These are phyloP conservation scores for Diuraphis noxia DNA, from an alignment of 1,140 invertebrate genomes.

Conservation along the genomic window DNA sequence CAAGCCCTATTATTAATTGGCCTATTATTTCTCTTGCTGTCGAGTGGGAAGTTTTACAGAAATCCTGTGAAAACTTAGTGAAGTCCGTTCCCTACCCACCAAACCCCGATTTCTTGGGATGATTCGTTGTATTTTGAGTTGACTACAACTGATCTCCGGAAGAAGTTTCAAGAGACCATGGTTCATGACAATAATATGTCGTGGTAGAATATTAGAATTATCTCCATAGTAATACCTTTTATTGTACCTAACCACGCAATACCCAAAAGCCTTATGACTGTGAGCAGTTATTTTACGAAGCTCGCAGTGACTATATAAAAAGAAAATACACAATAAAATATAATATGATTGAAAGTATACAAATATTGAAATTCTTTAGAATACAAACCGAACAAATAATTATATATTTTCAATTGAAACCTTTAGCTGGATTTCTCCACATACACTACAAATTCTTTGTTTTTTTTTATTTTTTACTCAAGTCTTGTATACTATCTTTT, in stretches of 20 bases:
- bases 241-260: not conserved
- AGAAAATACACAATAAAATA: not conserved
- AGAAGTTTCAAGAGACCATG: not conserved
- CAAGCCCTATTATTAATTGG: not conserved
- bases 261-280: not conserved
- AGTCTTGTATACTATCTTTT: not conserved
- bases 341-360: not conserved
- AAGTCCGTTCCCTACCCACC: not conserved
- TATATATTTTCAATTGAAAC: not conserved
- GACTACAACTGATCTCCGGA: not conserved
- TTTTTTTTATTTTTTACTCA: not conserved
- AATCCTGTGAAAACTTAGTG: not conserved
- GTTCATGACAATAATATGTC: not conserved
- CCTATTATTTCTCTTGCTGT: not conserved
- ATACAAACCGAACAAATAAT: not conserved
- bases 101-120: not conserved
- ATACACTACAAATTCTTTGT: not conserved
- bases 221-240: not conserved
- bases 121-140: not conserved
- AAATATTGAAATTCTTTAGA: not conserved
- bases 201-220: not conserved
- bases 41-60: not conserved
- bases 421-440: not conserved
- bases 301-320: not conserved
- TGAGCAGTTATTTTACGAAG: not conserved